These are phyloP conservation scores for Epizoanthus ramosus DNA, from an alignment of 92 coral and sea anemone species.

Conservation along the genomic window DNA sequence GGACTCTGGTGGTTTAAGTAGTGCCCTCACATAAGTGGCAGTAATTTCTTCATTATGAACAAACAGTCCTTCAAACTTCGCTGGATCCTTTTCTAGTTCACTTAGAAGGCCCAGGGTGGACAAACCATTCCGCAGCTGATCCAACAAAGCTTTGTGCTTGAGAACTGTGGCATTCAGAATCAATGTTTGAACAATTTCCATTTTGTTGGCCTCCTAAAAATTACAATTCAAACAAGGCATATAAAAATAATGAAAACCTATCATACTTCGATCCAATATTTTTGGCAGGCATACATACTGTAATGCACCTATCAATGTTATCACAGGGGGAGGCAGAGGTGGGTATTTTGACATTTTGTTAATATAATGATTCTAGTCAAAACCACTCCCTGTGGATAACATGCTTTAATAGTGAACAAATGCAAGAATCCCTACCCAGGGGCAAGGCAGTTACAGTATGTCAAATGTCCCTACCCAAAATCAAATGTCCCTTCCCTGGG, in stretches of 20 bases:
- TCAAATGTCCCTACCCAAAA: too few relatives aligned
- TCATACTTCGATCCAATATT: too few relatives aligned
- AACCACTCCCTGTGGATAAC: too few relatives aligned
- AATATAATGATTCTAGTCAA: too few relatives aligned
- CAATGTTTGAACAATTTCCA: background rate
- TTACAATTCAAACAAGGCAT: background rate
- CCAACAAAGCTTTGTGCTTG: slow-evolving; percentile 62
- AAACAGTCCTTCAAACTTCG: slow-evolving; percentile 44
- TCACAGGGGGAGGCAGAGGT: too few relatives aligned
- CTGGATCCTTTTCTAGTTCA: slow-evolving; percentile 55
- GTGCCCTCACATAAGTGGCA: slow-evolving; percentile 34
- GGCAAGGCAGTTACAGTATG: too few relatives aligned
- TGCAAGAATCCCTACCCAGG: too few relatives aligned
- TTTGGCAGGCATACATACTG: too few relatives aligned
- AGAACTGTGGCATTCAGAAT: slow-evolving; percentile 46
- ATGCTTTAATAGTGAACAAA: too few relatives aligned
- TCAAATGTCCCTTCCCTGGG: too few relatives aligned
- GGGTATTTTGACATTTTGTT: too few relatives aligned
- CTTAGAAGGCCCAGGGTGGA: slow-evolving; percentile 39
- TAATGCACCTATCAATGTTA: too few relatives aligned
- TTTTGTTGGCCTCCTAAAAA: slow-evolving; percentile 3
- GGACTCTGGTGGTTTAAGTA: slow-evolving; percentile 51
- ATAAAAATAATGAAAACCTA: background rate
- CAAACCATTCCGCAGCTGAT: slow-evolving; percentile 61
- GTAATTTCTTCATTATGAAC: slow-evolving; percentile 28